Base-by-base conservation (phyloP, 2,888 invertebrate genomes). In the Tryphoninae sp. region DNA sequence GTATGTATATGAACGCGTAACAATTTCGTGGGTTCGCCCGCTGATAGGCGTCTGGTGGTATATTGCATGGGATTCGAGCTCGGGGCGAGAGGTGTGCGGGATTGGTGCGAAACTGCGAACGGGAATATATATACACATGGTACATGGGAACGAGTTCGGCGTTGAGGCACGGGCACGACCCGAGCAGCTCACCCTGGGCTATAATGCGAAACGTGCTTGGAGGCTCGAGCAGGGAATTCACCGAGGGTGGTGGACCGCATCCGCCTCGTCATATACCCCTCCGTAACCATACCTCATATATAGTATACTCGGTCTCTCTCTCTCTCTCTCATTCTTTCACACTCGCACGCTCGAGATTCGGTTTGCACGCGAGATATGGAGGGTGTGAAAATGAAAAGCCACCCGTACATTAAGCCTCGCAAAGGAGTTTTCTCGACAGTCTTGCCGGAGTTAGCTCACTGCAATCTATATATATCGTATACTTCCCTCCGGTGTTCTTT, bases 181-280 rank as follows among this genome's bases (percentile, higher is more conserved):
- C 62, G 64, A 77, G 33, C 55, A 55, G 69, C 58, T 76, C 83
- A 84, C 85, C 84, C 85, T 87, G 84, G 80, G 87, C 87, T 86
- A 88, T 88, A 88, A 89, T 87, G 87, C 85, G 87, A 86, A 87
- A 89, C 89, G 89, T 89, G 89, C 88, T 88, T 83, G 84, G 86
- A 88, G 87, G 86, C 86, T 82, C 81, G 87, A 88, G 86, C 86
- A 84, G 86, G 85, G 87, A 88, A 88, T 87, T 88, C 86, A 84
- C 84, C 67, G 80, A 76, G 78, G 75, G 72, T 77, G 85, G 83
- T 85, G 82, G 84, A 83, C 83, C 83, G 75, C 84, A 82, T 82
- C 83, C 74, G 82, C 85, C 84, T 78, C 79, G 78, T 75, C 61
- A 72, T 64, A 61, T 71, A 77, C 58, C 59, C 64, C 76, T 49